A percentile compares a stretch with the other conserved stretches of the same genome.
Evolutionary conservation across 2,888 invertebrate species (phyloP).

Genomic region (Macrophya alboannulata): DNA sequence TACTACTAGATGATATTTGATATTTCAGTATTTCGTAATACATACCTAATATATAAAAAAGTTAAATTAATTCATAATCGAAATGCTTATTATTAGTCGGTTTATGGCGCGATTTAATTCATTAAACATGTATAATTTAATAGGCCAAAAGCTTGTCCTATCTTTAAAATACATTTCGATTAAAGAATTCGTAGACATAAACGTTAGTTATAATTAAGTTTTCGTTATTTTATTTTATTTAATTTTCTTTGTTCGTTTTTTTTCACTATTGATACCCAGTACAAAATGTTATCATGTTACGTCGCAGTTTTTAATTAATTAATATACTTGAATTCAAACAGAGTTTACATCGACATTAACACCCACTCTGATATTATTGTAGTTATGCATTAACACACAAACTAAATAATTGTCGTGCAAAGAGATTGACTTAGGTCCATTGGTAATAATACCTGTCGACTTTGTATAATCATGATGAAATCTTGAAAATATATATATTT

Average conservation of each 20-base stretch:
- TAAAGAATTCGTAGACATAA: neutral
- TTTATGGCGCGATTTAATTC: neutral
- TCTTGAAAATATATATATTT: constrained; percentile 24
- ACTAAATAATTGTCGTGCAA: neutral
- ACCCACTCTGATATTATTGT: neutral
- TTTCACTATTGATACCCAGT: constrained; percentile 29
- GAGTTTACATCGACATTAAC: constrained; percentile 10
- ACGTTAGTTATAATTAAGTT: constrained; percentile 6
- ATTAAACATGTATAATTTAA: neutral
- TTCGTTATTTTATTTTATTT: neutral
- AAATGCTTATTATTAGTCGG: neutral
- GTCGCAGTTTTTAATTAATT: neutral
- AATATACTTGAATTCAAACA: constrained; percentile 13
- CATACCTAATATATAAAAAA: neutral
- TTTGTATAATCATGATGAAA: neutral
- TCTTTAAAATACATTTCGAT: constrained; percentile 27
- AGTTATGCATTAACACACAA: neutral
- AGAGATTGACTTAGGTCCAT: neutral
- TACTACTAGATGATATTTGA: constrained; percentile 50
- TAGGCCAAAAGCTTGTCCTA: neutral
- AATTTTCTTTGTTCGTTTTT: neutral
- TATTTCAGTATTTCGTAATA: constrained; percentile 51
- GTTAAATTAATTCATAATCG: constrained; percentile 26
- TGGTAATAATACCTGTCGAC: neutral
- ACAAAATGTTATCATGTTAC: constrained; percentile 25